These are phyloP conservation scores for Lateolabrax maculatus DNA, from an alignment of 2,797 vertebrate genomes.

Conservation along the genomic window DNA sequence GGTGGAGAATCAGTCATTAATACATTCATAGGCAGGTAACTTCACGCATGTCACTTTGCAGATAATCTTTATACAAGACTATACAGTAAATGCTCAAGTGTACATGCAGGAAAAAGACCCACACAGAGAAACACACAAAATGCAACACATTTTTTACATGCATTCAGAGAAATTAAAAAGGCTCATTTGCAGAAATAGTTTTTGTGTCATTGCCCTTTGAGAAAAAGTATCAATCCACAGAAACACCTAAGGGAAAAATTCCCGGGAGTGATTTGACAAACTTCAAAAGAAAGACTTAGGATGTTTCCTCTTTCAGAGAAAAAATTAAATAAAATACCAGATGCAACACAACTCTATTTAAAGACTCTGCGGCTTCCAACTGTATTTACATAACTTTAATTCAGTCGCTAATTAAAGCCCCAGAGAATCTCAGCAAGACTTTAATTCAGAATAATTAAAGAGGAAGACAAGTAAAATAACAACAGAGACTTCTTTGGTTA, in stretches of 20 bases:
- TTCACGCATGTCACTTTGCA: constrained; percentile 7
- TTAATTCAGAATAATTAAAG: constrained; percentile 83
- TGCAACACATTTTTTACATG: background rate
- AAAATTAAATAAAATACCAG: constrained; percentile 65
- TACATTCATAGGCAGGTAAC: constrained; percentile 41
- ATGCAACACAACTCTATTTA: constrained; percentile 79
- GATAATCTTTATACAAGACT: background rate
- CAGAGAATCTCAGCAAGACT: constrained; percentile 77
- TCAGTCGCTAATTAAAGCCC: constrained; percentile 86
- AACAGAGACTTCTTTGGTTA: constrained; percentile 71
- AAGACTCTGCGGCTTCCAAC: constrained; percentile 73
- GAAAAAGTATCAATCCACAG: constrained; percentile 70
- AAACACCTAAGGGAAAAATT: constrained; percentile 66
- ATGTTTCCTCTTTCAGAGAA: constrained; percentile 66
- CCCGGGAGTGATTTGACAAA: constrained; percentile 76
- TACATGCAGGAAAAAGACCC: background rate
- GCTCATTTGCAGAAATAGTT: constrained; percentile 47
- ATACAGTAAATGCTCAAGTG: constrained; percentile 3
- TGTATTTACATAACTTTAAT: constrained; percentile 87
- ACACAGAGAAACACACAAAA: constrained; percentile 1
- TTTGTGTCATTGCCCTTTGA: constrained; percentile 57
- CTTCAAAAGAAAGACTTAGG: constrained; percentile 79
- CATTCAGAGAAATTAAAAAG: constrained; percentile 38
- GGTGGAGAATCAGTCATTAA: constrained; percentile 50
- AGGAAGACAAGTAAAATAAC: constrained; percentile 74